These are phyloP conservation scores for Argyrosomus regius DNA, from an alignment of 2,797 vertebrate genomes.

Conservation along the genomic window DNA sequence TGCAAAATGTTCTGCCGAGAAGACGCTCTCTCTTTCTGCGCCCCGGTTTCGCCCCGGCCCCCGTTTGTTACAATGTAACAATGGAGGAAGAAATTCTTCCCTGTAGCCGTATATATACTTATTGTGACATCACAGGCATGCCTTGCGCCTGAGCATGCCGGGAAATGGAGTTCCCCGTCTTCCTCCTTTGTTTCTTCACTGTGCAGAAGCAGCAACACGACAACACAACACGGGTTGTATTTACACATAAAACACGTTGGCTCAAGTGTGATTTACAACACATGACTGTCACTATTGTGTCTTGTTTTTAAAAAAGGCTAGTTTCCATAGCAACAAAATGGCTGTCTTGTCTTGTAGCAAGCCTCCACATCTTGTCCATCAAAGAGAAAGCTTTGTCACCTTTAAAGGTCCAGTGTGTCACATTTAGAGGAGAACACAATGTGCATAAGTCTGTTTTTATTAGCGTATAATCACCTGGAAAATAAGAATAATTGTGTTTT, in stretches of 20 bases:
- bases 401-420: neutral
- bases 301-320: neutral
- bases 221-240: neutral
- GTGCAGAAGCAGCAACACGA: slow-evolving; percentile 17
- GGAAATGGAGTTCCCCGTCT: slow-evolving; percentile 72
- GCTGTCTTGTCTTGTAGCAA: neutral
- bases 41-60: slow-evolving; percentile 73
- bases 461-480: too few species aligned
- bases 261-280: neutral
- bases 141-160: slow-evolving; percentile 62
- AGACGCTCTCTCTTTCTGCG: slow-evolving; percentile 64
- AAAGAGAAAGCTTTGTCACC: slow-evolving; percentile 11
- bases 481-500: too few species aligned
- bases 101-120: slow-evolving; percentile 82
- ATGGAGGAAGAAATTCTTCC: slow-evolving; percentile 85
- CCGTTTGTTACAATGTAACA: slow-evolving; percentile 87
- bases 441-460: too few species aligned
- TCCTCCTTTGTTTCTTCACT: slow-evolving; percentile 62
- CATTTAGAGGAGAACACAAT: neutral
- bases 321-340: slow-evolving; percentile 50
- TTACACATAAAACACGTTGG: neutral
- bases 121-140: slow-evolving; percentile 81
- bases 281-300: neutral
- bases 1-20: slow-evolving; percentile 51
- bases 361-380: neutral